Percentiles rank a stretch among this genome's conserved stretches.
Conservation (phyloP, 2,113 vertebrate species). For the Clarias gariepinus region DNA sequence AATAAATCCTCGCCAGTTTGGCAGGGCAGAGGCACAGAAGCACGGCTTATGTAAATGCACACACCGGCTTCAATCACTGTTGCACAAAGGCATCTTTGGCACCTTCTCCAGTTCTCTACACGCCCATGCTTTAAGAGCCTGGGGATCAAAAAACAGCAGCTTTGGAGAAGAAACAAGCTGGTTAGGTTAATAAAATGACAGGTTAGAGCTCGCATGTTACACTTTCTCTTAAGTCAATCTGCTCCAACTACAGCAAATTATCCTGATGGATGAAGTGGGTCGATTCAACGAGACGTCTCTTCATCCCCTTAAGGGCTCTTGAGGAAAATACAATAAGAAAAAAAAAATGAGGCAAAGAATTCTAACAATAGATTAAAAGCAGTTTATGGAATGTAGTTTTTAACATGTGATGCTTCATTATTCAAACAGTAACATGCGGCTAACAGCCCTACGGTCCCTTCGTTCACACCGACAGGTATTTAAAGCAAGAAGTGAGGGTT, state of each 20-base stretch:
- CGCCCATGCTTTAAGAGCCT: background rate
- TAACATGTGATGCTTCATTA: background rate
- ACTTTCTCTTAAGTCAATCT: slow-evolving; percentile 29
- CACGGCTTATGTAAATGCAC: slow-evolving; percentile 9
- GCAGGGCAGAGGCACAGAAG: background rate
- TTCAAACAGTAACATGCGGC: background rate
- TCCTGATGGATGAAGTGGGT: slow-evolving; percentile 44
- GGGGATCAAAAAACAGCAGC: slow-evolving; percentile 1
- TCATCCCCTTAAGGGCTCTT: slow-evolving; percentile 12
- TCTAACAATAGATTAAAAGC: background rate
- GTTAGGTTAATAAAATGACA: slow-evolving; percentile 26
- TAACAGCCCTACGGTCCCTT: background rate
- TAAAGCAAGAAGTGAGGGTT: background rate
- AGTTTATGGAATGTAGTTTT: background rate
- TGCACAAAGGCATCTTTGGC: background rate
- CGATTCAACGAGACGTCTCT: slow-evolving; percentile 14
- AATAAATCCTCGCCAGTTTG: background rate
- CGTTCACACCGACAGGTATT: background rate
- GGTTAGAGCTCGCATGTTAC: background rate
- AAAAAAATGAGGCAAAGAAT: background rate
- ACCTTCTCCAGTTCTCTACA: background rate
- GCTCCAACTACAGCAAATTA: slow-evolving; percentile 15
- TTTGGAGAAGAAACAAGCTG: background rate
- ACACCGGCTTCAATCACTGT: slow-evolving; percentile 4
- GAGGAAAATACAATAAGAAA: background rate